Evolutionary conservation across 2,888 invertebrate species (phyloP), one percentile per base, ranked within the genome.

Genomic region (Amphiduros pacificus): DNA sequence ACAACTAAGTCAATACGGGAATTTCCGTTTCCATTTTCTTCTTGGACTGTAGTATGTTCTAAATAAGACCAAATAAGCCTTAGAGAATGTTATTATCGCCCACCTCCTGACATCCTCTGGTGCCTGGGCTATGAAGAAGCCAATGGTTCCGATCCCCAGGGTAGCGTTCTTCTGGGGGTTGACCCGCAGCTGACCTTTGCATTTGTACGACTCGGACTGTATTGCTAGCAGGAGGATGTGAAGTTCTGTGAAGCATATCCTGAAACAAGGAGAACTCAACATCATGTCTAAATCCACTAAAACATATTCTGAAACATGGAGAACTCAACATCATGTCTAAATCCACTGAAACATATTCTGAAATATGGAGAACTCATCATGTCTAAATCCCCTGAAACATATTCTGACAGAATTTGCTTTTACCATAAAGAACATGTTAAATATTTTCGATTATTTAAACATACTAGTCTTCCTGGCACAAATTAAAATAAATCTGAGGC

Each of bases 61-160:
- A n/a, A n/a, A n/a, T n/a, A n/a, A n/a, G n/a, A n/a, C n/a, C n/a
- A n/a, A n/a, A n/a, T n/a, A n/a, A n/a, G n/a, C n/a, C n/a, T n/a
- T n/a, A 36, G 6, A 48, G 20, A 48, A 48, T 9, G 11, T 51
- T 11, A 51, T 9, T 9, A 54, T 24, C 9, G 54, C 50, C n/a
- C 58, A 69, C 68, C 36, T 61, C 17, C 58, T 50, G 24, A 63
- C 63, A 29, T 60, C 48, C 6, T 52, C 40, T 1, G 61, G 63
- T 20, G 55, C 48, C 54, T 65, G 68, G 2, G 68, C 66, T 22
- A 68, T 60, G 55, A 67, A 64, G 64, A 63, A 64, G 20, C 65
- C 67, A 14, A 49, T 44, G 26, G 55, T 49, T 9, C 40, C 57
- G 14, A 32, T 6, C 2, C 3, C 20, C 41, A 67, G 63, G 53